Evolutionary conservation across 2,888 invertebrate species (phyloP).

Genomic region (Fissipunctia ypsillon): DNA sequence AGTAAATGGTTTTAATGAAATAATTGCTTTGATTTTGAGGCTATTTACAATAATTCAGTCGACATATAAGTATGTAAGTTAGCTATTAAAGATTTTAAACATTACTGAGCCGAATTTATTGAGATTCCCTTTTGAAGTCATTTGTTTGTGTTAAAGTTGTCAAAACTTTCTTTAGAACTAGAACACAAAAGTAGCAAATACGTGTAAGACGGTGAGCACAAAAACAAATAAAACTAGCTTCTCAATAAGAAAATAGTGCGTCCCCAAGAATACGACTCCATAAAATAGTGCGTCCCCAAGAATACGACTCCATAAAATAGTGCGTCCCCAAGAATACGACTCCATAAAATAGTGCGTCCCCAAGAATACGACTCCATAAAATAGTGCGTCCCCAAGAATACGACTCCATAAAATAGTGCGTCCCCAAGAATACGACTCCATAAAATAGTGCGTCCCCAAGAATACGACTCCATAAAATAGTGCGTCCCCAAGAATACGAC

Average conservation of each 20-base stretch:
- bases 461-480: slow-evolving; percentile 40
- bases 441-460: slow-evolving; percentile 39
- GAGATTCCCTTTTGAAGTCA: neutral
- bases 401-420: slow-evolving; percentile 38
- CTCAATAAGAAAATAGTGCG: slow-evolving; percentile 50
- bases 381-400: slow-evolving; percentile 42
- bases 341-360: slow-evolving; percentile 39
- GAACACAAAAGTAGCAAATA: neutral
- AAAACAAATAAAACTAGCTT: slow-evolving; percentile 16
- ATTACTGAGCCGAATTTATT: neutral
- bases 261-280: slow-evolving; percentile 39
- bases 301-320: slow-evolving; percentile 40
- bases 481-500: slow-evolving; percentile 39
- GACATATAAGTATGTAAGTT: neutral
- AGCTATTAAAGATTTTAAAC: neutral
- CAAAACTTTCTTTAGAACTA: slow-evolving; percentile 3
- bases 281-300: slow-evolving; percentile 39
- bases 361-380: slow-evolving; percentile 39
- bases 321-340: slow-evolving; percentile 39
- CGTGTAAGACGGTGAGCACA: neutral
- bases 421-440: slow-evolving; percentile 39
- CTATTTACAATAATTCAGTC: neutral
- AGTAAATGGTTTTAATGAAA: neutral
- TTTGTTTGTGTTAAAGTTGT: neutral
- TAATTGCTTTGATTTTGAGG: neutral